Percentiles rank a stretch among this genome's conserved stretches.
Conservation (phyloP, 1,140 invertebrate species). For the Manduca sexta region DNA sequence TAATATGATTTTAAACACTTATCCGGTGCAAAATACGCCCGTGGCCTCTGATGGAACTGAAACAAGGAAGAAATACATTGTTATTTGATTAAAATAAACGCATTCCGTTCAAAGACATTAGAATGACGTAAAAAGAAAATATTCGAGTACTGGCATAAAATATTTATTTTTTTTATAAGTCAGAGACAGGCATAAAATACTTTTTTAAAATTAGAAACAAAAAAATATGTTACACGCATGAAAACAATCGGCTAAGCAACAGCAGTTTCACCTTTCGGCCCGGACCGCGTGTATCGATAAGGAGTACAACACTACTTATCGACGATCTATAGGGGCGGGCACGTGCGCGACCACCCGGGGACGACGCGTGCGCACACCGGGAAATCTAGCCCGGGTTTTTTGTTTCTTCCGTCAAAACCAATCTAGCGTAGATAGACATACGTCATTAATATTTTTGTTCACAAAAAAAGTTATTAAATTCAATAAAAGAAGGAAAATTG, state of each 20-base stretch:
- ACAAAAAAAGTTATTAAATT: neutral
- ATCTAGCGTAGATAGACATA: conserved; percentile 27
- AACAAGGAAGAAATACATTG: conserved; percentile 27
- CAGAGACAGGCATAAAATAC: neutral
- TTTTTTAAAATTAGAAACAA: conserved; percentile 1
- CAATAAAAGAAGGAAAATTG: no score
- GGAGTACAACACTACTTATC: conserved; percentile 29
- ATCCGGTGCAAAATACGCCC: conserved; percentile 56
- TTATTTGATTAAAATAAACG: neutral
- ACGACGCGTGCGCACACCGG: conserved; percentile 40
- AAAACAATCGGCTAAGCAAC: neutral
- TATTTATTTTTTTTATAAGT: no score
- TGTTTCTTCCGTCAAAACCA: conserved; percentile 32
- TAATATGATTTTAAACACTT: conserved; percentile 63
- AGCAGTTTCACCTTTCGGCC: conserved; percentile 4
- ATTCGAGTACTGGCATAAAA: no score
- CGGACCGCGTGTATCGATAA: conserved; percentile 37
- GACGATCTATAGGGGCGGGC: conserved; percentile 53
- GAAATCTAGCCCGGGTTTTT: conserved; percentile 20
- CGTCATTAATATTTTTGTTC: neutral
- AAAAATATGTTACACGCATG: neutral
- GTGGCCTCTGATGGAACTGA: conserved; percentile 53
- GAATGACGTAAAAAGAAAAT: no score
- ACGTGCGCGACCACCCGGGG: conserved; percentile 59
- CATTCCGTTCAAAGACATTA: no score